These are phyloP conservation scores for Andrena bucephala DNA, from an alignment of 2,888 invertebrate species.

Conservation along the genomic window DNA sequence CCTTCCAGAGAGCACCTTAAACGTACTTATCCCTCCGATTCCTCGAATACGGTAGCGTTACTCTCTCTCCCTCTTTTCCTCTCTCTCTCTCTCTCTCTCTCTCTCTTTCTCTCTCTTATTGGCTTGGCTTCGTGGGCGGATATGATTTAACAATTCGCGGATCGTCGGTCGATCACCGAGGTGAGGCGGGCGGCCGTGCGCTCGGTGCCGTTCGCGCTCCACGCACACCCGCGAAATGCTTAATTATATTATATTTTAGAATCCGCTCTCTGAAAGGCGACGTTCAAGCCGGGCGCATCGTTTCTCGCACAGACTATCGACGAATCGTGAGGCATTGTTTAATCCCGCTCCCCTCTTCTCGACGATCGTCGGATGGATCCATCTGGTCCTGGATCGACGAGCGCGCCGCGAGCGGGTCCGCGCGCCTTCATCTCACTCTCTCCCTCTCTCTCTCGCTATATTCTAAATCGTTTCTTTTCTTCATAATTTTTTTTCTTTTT, in stretches of 20 bases:
- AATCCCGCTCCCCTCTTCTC: slow-evolving; percentile 15
- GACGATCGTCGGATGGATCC: slow-evolving; percentile 25
- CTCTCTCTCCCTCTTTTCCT: not conserved
- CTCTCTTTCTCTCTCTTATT: slow-evolving; percentile 16
- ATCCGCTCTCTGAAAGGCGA: slow-evolving; percentile 40
- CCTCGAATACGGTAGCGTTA: slow-evolving; percentile 26
- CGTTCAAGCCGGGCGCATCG: slow-evolving; percentile 13
- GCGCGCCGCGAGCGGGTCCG: slow-evolving; percentile 45
- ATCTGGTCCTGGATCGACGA: slow-evolving; percentile 41
- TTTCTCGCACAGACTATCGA: slow-evolving; percentile 38
- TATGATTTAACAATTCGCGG: slow-evolving; percentile 49
- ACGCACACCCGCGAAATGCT: slow-evolving; percentile 35
- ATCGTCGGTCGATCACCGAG: slow-evolving; percentile 3
- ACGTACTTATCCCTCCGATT: slow-evolving; percentile 24
- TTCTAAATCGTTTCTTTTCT: slow-evolving; percentile 50
- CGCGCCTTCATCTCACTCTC: slow-evolving; percentile 45
- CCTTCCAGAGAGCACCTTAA: slow-evolving; percentile 32
- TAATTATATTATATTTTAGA: slow-evolving; percentile 47
- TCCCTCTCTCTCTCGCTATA: slow-evolving; percentile 55
- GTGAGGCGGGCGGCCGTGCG: not conserved
- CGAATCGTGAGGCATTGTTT: slow-evolving; percentile 40
- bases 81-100: slow-evolving; percentile 25
- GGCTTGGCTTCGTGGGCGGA: slow-evolving; percentile 57
- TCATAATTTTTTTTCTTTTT: slow-evolving; percentile 35
- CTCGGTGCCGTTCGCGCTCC: not conserved